Evolutionary conservation across 1,140 invertebrate genomes (phyloP).

Genomic region (Formica exsecta): DNA sequence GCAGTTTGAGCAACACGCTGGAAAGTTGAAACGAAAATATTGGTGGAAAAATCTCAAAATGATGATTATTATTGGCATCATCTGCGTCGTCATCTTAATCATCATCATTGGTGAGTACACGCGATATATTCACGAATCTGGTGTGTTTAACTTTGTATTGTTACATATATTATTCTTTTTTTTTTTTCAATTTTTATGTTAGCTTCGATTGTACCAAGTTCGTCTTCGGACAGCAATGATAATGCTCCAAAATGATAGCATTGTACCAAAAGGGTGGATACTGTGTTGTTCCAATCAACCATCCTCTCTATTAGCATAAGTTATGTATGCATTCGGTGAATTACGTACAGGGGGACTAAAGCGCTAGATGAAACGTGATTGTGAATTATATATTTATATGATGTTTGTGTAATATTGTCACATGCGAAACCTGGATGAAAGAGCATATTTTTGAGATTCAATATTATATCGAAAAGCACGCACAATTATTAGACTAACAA

Average conservation of each 20-base stretch:
- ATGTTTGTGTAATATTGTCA: constrained; percentile 24
- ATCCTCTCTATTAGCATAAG: constrained; percentile 51
- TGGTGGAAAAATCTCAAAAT: constrained; percentile 99
- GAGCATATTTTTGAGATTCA: constrained; percentile 77
- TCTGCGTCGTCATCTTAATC: constrained; percentile 93
- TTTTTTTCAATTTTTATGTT: constrained; percentile 46
- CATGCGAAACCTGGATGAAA: constrained; percentile 12
- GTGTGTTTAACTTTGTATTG: background rate
- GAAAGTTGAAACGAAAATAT: constrained; percentile 98
- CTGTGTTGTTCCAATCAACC: constrained; percentile 28
- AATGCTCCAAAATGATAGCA: constrained; percentile 47
- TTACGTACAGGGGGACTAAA: constrained; percentile 39
- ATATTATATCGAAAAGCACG: constrained; percentile 67
- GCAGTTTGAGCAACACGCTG: constrained; percentile 98
- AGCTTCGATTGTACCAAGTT: constrained; percentile 72
- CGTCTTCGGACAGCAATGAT: constrained; percentile 50
- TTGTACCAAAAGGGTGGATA: constrained; percentile 48
- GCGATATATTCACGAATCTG: background rate
- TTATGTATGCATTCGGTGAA: constrained; percentile 22
- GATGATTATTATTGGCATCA: constrained; percentile 97
- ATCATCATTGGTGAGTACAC: constrained; percentile 92
- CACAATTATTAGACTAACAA: constrained; percentile 74
- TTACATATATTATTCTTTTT: background rate
- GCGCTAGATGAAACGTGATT: background rate
- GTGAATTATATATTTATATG: background rate